Base-by-base conservation (phyloP, 2,888 invertebrate genomes). In the Carterocephalus palaemon region DNA sequence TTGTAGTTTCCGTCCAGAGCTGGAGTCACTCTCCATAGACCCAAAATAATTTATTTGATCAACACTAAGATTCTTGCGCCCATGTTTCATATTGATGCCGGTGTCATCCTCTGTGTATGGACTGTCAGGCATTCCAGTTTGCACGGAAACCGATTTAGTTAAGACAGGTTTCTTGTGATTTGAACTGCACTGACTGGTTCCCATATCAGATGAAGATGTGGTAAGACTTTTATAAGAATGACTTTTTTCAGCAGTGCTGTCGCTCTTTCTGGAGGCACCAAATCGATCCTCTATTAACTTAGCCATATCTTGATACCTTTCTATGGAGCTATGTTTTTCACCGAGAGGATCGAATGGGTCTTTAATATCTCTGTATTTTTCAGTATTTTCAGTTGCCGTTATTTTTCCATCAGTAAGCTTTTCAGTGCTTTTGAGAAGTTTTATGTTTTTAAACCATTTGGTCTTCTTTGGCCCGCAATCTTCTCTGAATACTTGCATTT, bases 231-330 rank as follows among this genome's bases (percentile, higher is more conserved):
- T 87, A 50, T 88, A 88, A 1, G 88, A 88, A 60, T 88, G 82
- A 57, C 85, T 85, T 39, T 87, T 88, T 52, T 87, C 88, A 4
- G 85, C 75, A 1, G 83, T 84, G 1, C 82, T 77, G 46, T 88
- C 87, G 46, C 74, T 80, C 49, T 84, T 86, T 39, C 81, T 71
- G 4, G 73, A 52, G 31, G 70, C 86, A 1, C 92, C 91, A 51
- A 92, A 92, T 57, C 89, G 88, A 56, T 92, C 92, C 66, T 92
- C 91, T 51, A 92, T 88, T 46, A 92, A 74, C 64, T 92, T 92
- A 2, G 92, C 89, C 92, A 92, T 92, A 55, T 92, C 92, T 64
- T 91, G 91, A 52, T 92, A 92, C 32, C 92, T 81, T 60, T 92
- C 92, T 68, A 92, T 91, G 48, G 91, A 92, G 72, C 90, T 89